Percentiles rank a stretch among this genome's conserved stretches.
These are phyloP conservation scores for Mongoloraphidia duomilia DNA, from an alignment of 2,888 invertebrate species.

Conservation along the genomic window DNA sequence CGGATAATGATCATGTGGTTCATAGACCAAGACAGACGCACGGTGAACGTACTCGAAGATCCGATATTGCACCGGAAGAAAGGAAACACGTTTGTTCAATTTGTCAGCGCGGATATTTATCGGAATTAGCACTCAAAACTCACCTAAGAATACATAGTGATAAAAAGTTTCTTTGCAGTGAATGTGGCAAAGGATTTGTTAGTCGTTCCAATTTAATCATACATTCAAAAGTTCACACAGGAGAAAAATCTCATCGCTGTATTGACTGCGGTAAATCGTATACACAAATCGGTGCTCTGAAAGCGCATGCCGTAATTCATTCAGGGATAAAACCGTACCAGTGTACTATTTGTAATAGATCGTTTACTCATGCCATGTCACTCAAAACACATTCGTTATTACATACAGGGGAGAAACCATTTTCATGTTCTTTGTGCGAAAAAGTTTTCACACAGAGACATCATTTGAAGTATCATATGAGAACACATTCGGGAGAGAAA, in stretches of 20 bases:
- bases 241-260: too few relatives aligned
- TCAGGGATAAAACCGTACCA: slow-evolving; percentile 20
- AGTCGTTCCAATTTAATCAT: too few relatives aligned
- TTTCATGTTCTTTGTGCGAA: slow-evolving; percentile 10
- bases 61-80: background rate
- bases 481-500: slow-evolving; percentile 11
- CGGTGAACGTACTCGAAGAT: background rate
- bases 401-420: slow-evolving; percentile 23
- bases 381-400: slow-evolving; percentile 22
- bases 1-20: background rate
- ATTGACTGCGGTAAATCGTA: background rate
- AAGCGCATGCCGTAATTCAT: slow-evolving; percentile 13
- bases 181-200: slow-evolving; percentile 2
- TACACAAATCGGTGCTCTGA: slow-evolving; percentile 2
- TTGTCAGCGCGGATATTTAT: too few relatives aligned
- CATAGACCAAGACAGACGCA: background rate
- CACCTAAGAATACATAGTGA: too few relatives aligned
- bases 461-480: slow-evolving; percentile 10
- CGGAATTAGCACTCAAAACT: too few relatives aligned
- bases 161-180: background rate
- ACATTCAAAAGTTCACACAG: too few relatives aligned
- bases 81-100: background rate
- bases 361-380: slow-evolving; percentile 21
- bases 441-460: slow-evolving; percentile 9
- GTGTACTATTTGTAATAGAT: slow-evolving; percentile 20